Evolutionary conservation across 92 coral and sea anemone genomes (phyloP).

Genomic region (Umimayanthus chanpuru): DNA sequence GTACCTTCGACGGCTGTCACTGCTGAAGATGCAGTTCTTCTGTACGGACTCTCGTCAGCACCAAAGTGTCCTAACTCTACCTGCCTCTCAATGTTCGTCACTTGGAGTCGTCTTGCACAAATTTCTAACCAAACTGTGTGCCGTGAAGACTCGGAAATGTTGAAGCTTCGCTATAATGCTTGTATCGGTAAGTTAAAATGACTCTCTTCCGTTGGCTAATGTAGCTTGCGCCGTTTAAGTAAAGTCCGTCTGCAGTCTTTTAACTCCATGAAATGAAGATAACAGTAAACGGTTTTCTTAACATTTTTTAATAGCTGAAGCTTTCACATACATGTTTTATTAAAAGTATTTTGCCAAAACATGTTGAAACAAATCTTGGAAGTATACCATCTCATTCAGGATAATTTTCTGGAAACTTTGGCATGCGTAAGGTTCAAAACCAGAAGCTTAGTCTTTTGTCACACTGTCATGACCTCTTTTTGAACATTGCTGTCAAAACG

Average conservation of each 20-base stretch:
- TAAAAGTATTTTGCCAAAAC: too few species aligned
- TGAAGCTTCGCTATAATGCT: slow-evolving; percentile 29
- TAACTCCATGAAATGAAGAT: background rate
- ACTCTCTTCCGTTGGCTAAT: background rate
- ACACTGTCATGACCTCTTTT: too few species aligned
- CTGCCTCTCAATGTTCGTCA: background rate
- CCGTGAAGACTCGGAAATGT: background rate
- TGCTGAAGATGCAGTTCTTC: background rate
- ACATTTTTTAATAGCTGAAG: too few species aligned
- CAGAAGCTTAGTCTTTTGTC: too few species aligned
- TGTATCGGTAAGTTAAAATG: slow-evolving; percentile 31
- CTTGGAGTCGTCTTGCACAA: background rate
- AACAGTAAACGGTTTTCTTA: background rate
- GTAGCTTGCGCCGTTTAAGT: background rate
- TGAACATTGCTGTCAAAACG: too few species aligned
- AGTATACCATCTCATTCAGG: too few species aligned
- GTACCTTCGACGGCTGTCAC: background rate
- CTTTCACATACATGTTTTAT: too few species aligned
- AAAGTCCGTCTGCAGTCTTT: background rate
- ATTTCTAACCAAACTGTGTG: slow-evolving; percentile 24
- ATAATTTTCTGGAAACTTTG: too few species aligned
- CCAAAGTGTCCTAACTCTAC: slow-evolving; percentile 7
- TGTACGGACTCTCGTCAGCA: slow-evolving; percentile 14
- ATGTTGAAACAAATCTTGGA: too few species aligned
- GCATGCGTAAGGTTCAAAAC: too few species aligned